Base-by-base conservation (phyloP, 1,140 invertebrate genomes). In the Papilio helenus region DNA sequence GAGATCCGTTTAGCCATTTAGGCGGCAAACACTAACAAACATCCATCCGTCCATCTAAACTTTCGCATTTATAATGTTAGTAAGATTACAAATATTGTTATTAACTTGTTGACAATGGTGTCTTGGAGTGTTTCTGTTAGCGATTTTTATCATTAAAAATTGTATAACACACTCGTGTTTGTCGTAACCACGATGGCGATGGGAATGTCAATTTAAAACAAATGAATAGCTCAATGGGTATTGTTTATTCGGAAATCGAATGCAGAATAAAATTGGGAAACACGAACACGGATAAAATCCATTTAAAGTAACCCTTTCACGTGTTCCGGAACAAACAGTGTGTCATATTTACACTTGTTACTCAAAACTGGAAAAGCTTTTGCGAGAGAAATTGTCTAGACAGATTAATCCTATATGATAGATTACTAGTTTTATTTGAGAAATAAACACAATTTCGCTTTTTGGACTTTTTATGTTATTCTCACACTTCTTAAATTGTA, bases 381-480 rank as follows among this genome's bases (percentile, higher is more conserved):
- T 18, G 26, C 20, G 61, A 16, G 23, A 29, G 26, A 68, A 3
- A 68, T 29, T 29, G 61, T 68, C 61, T 4, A 34, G 61, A 68
- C 61, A 68, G 61, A 7, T 34, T 68, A 68, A 68, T 68, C 61
- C 61, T 68, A 29, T 29, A 16, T 68, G 61, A 68, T 68, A 68
- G 61, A 68, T 68, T 29, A 68, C 61, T 68, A 68, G 61, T 68
- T 68, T 68, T 68, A 68, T 68, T 68, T 68, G 23, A n/a, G 26
- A 68, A 68, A 68, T 29, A 68, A 68, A 68, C 23, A 68, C 23
- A 68, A 16, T 65, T 34, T 16, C 20, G 20, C 5, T 65, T 61
- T 26, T 14, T 68, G 26, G 26, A 68, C 26, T 34, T 68, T 68
- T 61, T 1, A 58, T 2, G 20, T 3, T 12, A 12, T 55, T 55